Percentiles rank a stretch among this genome's conserved stretches.
phyloP scores from a whole-genome alignment of 2,797 vertebrate genomes.

The Spatula versicolor region DNA sequence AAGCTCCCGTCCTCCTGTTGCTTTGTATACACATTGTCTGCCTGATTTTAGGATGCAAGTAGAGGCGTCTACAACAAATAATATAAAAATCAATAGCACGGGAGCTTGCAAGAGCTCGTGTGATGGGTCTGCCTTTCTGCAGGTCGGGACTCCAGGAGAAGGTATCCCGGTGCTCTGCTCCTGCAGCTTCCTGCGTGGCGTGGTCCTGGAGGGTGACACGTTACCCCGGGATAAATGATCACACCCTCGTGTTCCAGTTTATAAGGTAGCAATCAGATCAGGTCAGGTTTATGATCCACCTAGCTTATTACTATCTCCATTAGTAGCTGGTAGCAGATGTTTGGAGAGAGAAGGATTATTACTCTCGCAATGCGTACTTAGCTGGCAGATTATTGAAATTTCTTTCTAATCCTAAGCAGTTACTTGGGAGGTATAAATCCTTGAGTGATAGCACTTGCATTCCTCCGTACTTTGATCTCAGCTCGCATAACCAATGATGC shows the following conservation, averaged over 20 bases:
- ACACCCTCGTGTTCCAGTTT: constrained; percentile 13
- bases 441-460: constrained; percentile 49
- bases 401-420: constrained; percentile 57
- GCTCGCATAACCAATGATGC: constrained; percentile 12
- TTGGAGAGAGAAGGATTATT: constrained; percentile 62
- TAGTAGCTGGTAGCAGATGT: constrained; percentile 64
- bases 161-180: not conserved
- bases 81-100: not conserved
- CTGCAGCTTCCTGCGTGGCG: fast-evolving
- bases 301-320: constrained; percentile 64
- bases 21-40: not conserved
- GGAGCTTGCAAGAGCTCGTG: not conserved
- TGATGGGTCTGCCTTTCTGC: not conserved
- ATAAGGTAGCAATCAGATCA: constrained; percentile 34
- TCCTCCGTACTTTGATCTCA: constrained; percentile 57
- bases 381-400: constrained; percentile 66
- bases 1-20: not conserved
- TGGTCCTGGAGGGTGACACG: not conserved
- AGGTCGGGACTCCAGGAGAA: not conserved
- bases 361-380: constrained; percentile 47
- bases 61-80: not conserved
- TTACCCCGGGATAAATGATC: not conserved
- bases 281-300: constrained; percentile 62
- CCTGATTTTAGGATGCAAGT: not conserved
- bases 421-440: constrained; percentile 61